Conservation (phyloP, 2,888 invertebrate genomes). For the Opisthograptis luteolata region DNA sequence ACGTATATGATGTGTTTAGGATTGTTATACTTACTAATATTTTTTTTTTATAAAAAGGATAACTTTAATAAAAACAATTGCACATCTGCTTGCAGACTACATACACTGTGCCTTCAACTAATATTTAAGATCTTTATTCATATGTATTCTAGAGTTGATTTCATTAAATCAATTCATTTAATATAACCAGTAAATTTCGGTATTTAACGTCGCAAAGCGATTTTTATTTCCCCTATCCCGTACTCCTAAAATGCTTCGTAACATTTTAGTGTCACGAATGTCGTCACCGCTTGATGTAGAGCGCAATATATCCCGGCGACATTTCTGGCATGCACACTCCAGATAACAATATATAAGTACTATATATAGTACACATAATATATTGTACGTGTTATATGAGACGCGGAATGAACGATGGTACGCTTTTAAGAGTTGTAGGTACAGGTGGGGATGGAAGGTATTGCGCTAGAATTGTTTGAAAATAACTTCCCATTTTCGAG, state of each 20-base stretch:
- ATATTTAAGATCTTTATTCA: too few species aligned
- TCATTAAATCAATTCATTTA: too few species aligned
- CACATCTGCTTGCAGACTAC: too few species aligned
- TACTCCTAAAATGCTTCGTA: constrained; percentile 15
- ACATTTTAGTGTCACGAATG: constrained; percentile 44
- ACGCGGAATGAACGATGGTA: constrained; percentile 44
- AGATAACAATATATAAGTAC: constrained; percentile 49
- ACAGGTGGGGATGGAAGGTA: constrained; percentile 8
- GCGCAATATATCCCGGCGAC: constrained; percentile 54
- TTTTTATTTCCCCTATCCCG: constrained; percentile 4
- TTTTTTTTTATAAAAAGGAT: too few species aligned
- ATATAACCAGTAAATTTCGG: too few species aligned
- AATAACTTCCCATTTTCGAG: neutral
- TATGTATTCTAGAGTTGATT: too few species aligned
- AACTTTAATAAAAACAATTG: too few species aligned
- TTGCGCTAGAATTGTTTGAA: constrained; percentile 15
- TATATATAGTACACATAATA: constrained; percentile 7
- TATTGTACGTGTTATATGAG: constrained; percentile 32
- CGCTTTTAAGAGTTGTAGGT: constrained; percentile 25
- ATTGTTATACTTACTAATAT: too few species aligned
- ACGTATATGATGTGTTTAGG: too few species aligned
- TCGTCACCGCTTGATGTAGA: constrained; percentile 53
- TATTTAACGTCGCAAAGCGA: neutral
- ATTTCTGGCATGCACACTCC: constrained; percentile 45
- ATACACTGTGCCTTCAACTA: too few species aligned